A percentile compares a stretch with the other conserved stretches of the same genome.
phyloP scores from a whole-genome alignment of 2,888 invertebrate species.

The Leistus spinibarbis region DNA sequence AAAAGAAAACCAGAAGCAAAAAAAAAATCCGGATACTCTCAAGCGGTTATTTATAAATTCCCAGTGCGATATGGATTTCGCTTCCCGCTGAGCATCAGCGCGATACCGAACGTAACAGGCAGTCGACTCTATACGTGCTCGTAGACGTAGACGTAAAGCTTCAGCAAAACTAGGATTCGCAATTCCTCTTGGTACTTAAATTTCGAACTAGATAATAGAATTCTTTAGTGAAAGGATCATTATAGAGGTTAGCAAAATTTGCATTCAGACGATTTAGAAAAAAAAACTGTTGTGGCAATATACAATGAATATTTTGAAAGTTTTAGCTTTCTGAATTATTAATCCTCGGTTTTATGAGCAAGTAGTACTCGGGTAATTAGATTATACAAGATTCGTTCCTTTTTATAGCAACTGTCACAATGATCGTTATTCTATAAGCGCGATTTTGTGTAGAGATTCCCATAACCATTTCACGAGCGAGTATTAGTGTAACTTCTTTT shows the following conservation, averaged over 20 bases:
- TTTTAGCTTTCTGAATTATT: no score
- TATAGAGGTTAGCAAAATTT: no score
- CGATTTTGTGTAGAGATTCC: not conserved
- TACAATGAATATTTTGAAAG: no score
- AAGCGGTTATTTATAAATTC: conserved; percentile 32
- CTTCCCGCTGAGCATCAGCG: not conserved
- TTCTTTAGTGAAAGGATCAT: no score
- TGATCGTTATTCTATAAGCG: not conserved
- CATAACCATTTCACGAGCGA: conserved; percentile 8
- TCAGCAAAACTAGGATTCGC: not conserved
- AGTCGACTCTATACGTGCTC: not conserved
- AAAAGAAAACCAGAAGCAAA: not conserved
- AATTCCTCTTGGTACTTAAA: not conserved
- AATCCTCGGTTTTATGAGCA: no score
- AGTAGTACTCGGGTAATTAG: no score
- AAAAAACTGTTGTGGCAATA: no score
- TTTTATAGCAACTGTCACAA: not conserved
- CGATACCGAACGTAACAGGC: not conserved
- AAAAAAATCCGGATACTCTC: not conserved
- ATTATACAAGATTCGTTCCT: no score
- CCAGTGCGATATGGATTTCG: not conserved
- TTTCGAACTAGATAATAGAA: no score
- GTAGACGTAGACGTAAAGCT: not conserved
- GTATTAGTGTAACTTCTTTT: not conserved
- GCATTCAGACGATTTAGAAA: no score